A percentile compares a stretch with the other conserved stretches of the same genome.
These are phyloP conservation scores for Microtus montanus DNA, from an alignment of 2,113 vertebrate species.

Conservation along the genomic window DNA sequence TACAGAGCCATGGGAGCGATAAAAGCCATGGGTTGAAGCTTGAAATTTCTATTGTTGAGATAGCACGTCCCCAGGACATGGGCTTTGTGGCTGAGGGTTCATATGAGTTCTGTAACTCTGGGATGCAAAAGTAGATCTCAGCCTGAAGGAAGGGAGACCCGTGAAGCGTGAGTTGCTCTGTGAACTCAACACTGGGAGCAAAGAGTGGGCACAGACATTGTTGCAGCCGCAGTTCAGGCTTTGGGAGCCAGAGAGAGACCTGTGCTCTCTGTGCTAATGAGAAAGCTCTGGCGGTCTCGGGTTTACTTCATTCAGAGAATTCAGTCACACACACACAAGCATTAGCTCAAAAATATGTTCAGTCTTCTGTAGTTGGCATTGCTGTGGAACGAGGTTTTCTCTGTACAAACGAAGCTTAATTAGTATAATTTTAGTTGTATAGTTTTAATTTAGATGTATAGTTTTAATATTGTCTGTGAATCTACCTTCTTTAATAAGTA, in stretches of 20 bases:
- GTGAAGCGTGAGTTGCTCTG: not conserved
- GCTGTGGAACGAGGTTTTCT: not conserved
- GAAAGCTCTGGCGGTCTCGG: not conserved
- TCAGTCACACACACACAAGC: not conserved
- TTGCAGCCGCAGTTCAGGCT: not conserved
- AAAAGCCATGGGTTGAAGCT: conserved; percentile 23
- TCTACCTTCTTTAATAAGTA: conserved; percentile 48
- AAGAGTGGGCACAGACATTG: conserved; percentile 37
- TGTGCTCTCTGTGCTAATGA: conserved; percentile 13
- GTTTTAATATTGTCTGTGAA: not conserved
- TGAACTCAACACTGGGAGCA: conserved; percentile 18
- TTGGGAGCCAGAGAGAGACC: not conserved
- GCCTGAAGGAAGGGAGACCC: not conserved
- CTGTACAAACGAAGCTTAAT: not conserved
- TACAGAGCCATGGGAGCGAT: not conserved
- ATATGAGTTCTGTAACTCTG: conserved; percentile 4
- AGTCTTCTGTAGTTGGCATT: not conserved
- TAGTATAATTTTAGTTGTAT: too few species aligned
- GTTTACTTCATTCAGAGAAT: not conserved
- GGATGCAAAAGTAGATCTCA: conserved; percentile 39
- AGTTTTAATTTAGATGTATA: too few species aligned
- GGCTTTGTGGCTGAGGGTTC: conserved; percentile 33
- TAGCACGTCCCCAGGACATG: not conserved
- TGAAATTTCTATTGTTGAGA: conserved; percentile 51
- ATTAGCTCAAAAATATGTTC: not conserved